phyloP scores from a whole-genome alignment of 2,888 invertebrate species.

The Ptilodon capucinus region DNA sequence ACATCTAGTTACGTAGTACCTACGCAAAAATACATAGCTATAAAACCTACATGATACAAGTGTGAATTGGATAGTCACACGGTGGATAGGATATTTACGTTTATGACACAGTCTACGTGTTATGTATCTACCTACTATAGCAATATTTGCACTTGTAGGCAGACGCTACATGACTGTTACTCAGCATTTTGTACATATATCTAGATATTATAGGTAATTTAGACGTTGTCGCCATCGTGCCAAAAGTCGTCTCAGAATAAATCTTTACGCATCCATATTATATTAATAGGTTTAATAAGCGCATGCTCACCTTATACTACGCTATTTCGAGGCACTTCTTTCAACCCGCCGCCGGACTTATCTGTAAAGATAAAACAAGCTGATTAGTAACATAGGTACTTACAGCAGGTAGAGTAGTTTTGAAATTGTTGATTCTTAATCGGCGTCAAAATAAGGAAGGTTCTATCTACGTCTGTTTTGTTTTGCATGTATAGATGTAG shows the following conservation, averaged over 20 bases:
- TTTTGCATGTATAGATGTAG: no score
- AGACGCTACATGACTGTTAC: background rate
- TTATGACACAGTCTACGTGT: background rate
- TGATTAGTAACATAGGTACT: no score
- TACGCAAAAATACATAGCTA: no score
- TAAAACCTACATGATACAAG: no score
- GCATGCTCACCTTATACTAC: constrained; percentile 30
- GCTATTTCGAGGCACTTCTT: constrained; percentile 35
- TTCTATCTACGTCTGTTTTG: no score
- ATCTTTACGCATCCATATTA: background rate
- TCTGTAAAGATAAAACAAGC: constrained; percentile 33
- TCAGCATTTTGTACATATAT: background rate
- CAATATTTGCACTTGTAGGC: background rate
- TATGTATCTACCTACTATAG: no score
- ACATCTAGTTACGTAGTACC: no score
- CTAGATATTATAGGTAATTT: background rate
- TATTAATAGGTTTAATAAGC: background rate
- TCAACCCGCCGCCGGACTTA: constrained; percentile 23
- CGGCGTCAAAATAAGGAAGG: no score
- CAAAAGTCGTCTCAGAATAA: background rate
- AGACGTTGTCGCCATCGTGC: background rate
- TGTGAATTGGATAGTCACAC: background rate
- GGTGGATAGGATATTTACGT: background rate
- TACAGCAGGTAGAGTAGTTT: no score
- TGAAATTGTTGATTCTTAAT: no score